Base-by-base conservation (phyloP, 2,113 vertebrate species). In the Neodontobutis hainanensis region DNA sequence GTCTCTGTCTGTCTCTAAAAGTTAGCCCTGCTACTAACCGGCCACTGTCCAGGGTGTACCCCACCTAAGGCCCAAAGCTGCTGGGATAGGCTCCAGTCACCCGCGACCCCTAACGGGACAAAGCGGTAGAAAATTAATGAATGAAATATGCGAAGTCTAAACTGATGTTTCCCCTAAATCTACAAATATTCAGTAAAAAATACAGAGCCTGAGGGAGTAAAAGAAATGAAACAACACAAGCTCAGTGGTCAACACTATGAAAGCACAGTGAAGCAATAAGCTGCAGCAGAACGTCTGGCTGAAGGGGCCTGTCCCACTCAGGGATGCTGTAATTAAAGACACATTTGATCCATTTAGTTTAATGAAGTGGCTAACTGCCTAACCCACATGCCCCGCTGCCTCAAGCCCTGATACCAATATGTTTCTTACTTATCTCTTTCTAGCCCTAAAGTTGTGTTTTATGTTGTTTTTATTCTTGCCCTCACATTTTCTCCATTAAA, bases 301-400 rank as follows among this genome's bases (percentile, higher is more conserved):
- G 34, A 61, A 53, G 53, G 46, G 38, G 35, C 52, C 15, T 8
- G 11, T 55, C n/a, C 10, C 42, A 53, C 42, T 12, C 27, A 4
- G 34, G 44, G 15, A 62, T 63, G 56, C 73, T 51, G 27, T 60
- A 71, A 78, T 78, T 80, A 73, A 64, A 77, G 61, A 69, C 49
- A n/a, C 0, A 3, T 82, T 77, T 80, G 67, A 84, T 75, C 70
- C 51, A 1, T n/a, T 43, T 35, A 51, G 56, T 50, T 44, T 68
- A 80, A 77, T 73, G 53, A 82, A 55, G 11, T 55, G 27, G 75
- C 57, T 72, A 61, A 67, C 53, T 40, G 27, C 71, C 57, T 69
- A 61, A 67, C 53, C 48, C 69, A 52, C 65, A 46, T 56, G 46
- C 34, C 43, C 46, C 14, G 35, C 48, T n/a, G 74, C 68, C 82